These are phyloP conservation scores for Tupiocoris notatus DNA, from an alignment of 2,888 invertebrate species.

Conservation along the genomic window DNA sequence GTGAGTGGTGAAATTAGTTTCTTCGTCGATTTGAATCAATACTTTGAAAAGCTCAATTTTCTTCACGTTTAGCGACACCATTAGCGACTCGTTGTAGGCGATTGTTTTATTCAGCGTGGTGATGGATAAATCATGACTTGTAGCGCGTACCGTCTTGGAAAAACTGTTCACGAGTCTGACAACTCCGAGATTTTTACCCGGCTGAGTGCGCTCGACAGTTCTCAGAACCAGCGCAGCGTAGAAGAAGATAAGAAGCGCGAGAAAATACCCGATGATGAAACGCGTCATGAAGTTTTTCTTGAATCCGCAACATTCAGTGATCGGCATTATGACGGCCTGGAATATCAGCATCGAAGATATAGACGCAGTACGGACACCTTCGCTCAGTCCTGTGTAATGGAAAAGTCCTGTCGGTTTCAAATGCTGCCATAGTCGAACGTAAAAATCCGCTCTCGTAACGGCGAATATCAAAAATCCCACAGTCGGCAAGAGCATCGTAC, in stretches of 20 bases:
- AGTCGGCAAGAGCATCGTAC: not conserved
- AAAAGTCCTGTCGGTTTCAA: not conserved
- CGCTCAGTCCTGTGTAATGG: not conserved
- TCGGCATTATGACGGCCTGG: not conserved
- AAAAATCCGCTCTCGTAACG: not conserved
- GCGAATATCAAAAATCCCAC: constrained; percentile 1
- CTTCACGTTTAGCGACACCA: not conserved
- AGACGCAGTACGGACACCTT: not conserved
- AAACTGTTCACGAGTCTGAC: not conserved
- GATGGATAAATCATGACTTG: not conserved
- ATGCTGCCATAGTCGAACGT: not conserved
- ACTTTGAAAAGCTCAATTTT: not conserved
- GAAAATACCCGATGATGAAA: not conserved
- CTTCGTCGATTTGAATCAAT: not conserved
- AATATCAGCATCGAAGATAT: not conserved
- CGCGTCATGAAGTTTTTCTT: not conserved
- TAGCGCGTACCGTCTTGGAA: not conserved
- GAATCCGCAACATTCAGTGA: not conserved
- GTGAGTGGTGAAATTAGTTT: not conserved
- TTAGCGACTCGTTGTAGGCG: not conserved
- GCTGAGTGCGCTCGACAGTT: not conserved
- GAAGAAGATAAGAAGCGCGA: not conserved
- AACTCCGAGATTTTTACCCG: not conserved
- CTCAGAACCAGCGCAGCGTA: not conserved
- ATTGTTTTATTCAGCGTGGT: not conserved